Base-by-base conservation (phyloP, 35 echinoderm and acorn worm genomes). In the Ophiothrix spiculata region DNA sequence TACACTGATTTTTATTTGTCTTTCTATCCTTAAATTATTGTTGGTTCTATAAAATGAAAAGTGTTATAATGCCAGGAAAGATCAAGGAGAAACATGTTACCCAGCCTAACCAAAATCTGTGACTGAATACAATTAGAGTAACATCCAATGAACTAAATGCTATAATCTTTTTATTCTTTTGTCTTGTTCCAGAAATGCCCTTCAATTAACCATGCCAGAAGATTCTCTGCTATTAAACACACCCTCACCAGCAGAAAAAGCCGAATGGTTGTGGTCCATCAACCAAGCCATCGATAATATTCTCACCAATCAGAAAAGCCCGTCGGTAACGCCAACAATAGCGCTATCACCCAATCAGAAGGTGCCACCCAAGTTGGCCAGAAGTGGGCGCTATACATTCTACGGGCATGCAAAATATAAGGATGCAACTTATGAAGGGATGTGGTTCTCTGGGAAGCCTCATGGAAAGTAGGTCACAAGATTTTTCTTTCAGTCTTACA, bases 381-480 rank as follows among this genome's bases (percentile, higher is more conserved):
- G 95, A 77, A 85, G 85, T 73, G 95, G 95, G 11, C 39, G 80
- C 19, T 87, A 97, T 83, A 86, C 81, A 33, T 97, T 97, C 81
- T 33, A 39, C 28, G 80, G 49, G 21, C 69, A 87, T 35, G 78
- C 84, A n/a, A 81, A 88, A 45, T 87, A 81, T 33, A 97, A 97
- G 49, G 88, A 91, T 32, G 95, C 84, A 21, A 87, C 86, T 0
- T 97, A 97, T 78, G 95, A 97, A 78, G 95, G 95, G 21, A 88
- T 79, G 77, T 97, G 95, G 95, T 84, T 90, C 49, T 77, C 81
- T 73, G 95, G 95, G 35, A 97, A 97, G 85, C 88, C 91, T n/a
- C 92, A 97, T 86, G 95, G 95, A 84, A 97, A 80, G 95, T 97
- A 86, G 91, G 86, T 74, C n/a, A n/a, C n/a, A n/a, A n/a, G n/a